A percentile compares a stretch with the other conserved stretches of the same genome.
These are phyloP conservation scores for Phytoseiulus persimilis DNA, from an alignment of 2,888 invertebrate genomes.

Conservation along the genomic window DNA sequence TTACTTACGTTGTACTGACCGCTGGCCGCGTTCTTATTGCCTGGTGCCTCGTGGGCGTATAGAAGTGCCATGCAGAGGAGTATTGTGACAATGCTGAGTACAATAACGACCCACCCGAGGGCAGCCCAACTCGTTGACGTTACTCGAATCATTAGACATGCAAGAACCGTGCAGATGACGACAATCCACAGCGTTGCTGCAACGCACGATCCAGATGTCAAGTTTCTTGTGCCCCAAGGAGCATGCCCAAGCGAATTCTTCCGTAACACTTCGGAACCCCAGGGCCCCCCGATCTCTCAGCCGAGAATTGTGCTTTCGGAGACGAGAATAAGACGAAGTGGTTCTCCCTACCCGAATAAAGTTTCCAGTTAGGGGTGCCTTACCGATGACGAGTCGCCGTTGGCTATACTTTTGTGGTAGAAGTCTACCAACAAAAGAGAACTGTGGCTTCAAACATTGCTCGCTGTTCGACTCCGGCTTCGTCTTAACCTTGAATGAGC, in stretches of 20 bases:
- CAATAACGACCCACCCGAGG: background rate
- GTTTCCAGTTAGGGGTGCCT: too few relatives aligned
- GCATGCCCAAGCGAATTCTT: too few relatives aligned
- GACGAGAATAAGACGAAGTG: too few relatives aligned
- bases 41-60: conserved; percentile 15
- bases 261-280: too few relatives aligned
- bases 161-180: background rate
- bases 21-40: background rate
- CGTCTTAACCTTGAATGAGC: background rate
- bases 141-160: background rate
- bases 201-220: background rate
- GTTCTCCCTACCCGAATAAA: too few relatives aligned
- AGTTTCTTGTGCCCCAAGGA: background rate
- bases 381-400: conserved; percentile 9
- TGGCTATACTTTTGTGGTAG: background rate
- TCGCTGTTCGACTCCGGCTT: background rate
- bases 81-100: background rate
- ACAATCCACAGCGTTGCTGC: background rate
- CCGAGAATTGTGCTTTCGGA: too few relatives aligned
- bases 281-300: too few relatives aligned
- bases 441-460: background rate
- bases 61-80: background rate
- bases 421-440: background rate
- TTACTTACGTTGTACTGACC: conserved; percentile 27
- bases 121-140: background rate